These are phyloP conservation scores for Allobates femoralis DNA, from an alignment of 2,797 vertebrate genomes.

Conservation along the genomic window DNA sequence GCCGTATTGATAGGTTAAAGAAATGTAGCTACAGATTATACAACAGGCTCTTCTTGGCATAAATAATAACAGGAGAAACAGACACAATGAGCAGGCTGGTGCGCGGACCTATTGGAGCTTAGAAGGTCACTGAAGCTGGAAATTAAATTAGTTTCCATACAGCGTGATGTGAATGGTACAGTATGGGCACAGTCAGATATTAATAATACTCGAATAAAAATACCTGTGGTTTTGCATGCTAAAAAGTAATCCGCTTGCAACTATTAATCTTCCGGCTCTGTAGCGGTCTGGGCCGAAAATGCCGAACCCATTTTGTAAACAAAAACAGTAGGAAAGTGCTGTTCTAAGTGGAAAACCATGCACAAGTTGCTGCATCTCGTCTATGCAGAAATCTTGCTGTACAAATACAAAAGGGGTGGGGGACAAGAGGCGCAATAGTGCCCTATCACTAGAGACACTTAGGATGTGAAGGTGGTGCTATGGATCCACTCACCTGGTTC, in stretches of 20 bases:
- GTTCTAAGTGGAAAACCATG: background rate
- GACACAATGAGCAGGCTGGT: slow-evolving; percentile 51
- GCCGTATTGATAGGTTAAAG: background rate
- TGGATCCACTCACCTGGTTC: no score
- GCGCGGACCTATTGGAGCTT: slow-evolving; percentile 51
- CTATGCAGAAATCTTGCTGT: background rate
- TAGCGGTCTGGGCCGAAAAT: background rate
- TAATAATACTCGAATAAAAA: slow-evolving; percentile 62
- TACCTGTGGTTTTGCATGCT: slow-evolving; percentile 54
- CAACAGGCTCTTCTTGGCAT: slow-evolving; percentile 23
- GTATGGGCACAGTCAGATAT: slow-evolving; percentile 60
- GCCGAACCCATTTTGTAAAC: slow-evolving; percentile 2
- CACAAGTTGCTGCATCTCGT: background rate
- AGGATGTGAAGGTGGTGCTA: no score
- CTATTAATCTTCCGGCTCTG: slow-evolving; percentile 53
- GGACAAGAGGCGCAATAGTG: no score
- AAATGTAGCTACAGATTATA: slow-evolving; percentile 4
- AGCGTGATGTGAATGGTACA: slow-evolving; percentile 53
- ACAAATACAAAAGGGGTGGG: no score
- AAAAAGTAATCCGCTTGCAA: slow-evolving; percentile 56
- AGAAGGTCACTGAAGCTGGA: slow-evolving; percentile 63
- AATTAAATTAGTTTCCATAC: slow-evolving; percentile 59
- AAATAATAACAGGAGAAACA: slow-evolving; percentile 47
- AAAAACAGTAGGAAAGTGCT: background rate
- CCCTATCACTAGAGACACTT: no score